Base-by-base conservation (phyloP, 2,113 vertebrate species). In the Halcyon senegalensis region DNA sequence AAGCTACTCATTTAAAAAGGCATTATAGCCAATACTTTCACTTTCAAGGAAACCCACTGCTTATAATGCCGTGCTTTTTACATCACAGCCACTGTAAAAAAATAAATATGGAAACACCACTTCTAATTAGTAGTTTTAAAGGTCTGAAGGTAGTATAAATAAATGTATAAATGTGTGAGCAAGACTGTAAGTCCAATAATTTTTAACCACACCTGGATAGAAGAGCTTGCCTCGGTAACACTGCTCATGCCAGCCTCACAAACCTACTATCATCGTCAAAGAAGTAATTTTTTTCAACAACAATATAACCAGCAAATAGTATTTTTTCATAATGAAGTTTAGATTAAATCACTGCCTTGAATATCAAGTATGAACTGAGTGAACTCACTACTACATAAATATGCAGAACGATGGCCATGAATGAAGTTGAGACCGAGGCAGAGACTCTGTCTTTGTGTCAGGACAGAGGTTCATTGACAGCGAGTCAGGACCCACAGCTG, bases 381-480 rank as follows among this genome's bases (percentile, higher is more conserved):
- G 73, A 96, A 68, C 46, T 63, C 14, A 1, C 59, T 69, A 58
- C 77, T 60, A 31, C 69, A 68, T 56, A 77, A 92, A 89, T 12
- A 75, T 27, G 39, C 43, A 77, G 44, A 87, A 66, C 0, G 1
- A 5, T 5, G 16, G 50, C 5, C 4, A 85, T 93, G 91, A 96
- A 96, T 79, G 78, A 88, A 97, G 68, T 23, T 51, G 62, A 74
- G 86, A 87, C n/a, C 0, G 0, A 94, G 59, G 70, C 83, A 90
- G 84, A 84, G 66, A 25, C 4, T 2, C 20, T 28, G 85, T 83
- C 92, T 94, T 90, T 94, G 64, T 95, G 85, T 79, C 85, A 67
- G 63, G 86, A 96, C 90, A 95, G 92, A 82, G 55, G 85, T 73
- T 87, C 92, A 84, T 66, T 96, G 94, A 90, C 60, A 93, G 69